Base-by-base conservation (phyloP, 2,888 invertebrate species). In the Drosophila phalerata region DNA sequence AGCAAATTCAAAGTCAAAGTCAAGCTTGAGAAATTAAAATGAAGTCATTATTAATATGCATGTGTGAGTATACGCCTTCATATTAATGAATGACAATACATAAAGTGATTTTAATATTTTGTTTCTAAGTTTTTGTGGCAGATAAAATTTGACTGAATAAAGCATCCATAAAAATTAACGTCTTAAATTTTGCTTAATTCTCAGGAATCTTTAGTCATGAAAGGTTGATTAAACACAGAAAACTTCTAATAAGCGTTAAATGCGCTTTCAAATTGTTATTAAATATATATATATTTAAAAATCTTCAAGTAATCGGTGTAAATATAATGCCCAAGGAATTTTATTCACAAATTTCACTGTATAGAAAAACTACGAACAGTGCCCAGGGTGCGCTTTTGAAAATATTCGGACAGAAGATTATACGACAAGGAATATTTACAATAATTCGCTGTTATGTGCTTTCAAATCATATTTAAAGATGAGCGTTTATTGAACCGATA, bases 1-100 rank as follows among this genome's bases (percentile, higher is more conserved):
- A 34, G 66, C 60, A 61, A 61, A 66, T 66, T n/a, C n/a, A n/a
- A 66, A 66, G 60, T 52, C 47, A 51, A 51, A 45, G 19, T 32
- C n/a, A n/a, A n/a, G n/a, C n/a, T n/a, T n/a, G 5, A 37, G 45
- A 48, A 42, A 52, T 34, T 17, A 28, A 37, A 43, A 30, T 43
- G 10, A 25, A 13, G 43, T 10, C 37, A 28, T 37, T 62, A 51
- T 51, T 42, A 40, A 30, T 42, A 51, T 38, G 38, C n/a, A 17
- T 34, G 30, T 32, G n/a, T n/a, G n/a, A n/a, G n/a, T n/a, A 22
- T 43, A n/a, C 13, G 13, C 17, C 25, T 22, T 28, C 11, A 38
- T 10, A 52, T 28, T 3, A 15, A 52, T 40, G 6, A 11, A n/a
- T 15, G 9, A 1, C 8, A 38, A 38, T 15, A 15, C 3, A n/a